Percentiles rank a stretch among this genome's conserved stretches.
Conservation (phyloP, 2,113 vertebrate species). For the Aythya baeri region DNA sequence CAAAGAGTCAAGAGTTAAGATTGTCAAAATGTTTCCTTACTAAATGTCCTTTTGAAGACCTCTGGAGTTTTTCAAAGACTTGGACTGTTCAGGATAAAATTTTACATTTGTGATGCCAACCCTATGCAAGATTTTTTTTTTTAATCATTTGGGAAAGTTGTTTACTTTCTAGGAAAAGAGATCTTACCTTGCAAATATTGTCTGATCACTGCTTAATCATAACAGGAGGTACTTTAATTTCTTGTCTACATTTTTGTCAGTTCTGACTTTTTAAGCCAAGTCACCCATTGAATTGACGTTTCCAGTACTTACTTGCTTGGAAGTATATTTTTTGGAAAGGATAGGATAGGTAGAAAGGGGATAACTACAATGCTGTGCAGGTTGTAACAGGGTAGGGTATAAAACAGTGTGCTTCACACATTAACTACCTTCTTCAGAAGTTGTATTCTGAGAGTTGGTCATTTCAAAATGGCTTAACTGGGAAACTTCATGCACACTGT, state of each 20-base stretch:
- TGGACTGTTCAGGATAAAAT: neutral
- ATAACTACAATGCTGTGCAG: neutral
- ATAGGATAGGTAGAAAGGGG: neutral
- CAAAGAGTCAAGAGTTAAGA: neutral
- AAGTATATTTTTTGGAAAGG: neutral
- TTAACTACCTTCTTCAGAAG: neutral
- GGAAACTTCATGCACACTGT: neutral
- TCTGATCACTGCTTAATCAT: neutral
- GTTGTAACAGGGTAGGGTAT: neutral
- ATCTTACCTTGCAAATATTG: neutral
- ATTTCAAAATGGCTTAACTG: neutral
- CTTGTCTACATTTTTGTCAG: neutral
- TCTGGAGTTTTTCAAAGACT: neutral
- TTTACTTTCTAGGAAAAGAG: neutral
- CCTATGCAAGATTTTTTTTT: neutral
- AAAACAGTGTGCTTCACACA: neutral
- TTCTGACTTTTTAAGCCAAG: neutral
- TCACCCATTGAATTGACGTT: neutral
- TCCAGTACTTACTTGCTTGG: neutral
- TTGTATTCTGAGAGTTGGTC: neutral
- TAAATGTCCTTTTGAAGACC: neutral
- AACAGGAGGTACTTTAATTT: neutral
- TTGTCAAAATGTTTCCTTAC: neutral
- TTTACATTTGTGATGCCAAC: neutral
- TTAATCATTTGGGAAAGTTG: neutral